phyloP scores from a whole-genome alignment of 2,113 vertebrate genomes.

The Charina bottae region DNA sequence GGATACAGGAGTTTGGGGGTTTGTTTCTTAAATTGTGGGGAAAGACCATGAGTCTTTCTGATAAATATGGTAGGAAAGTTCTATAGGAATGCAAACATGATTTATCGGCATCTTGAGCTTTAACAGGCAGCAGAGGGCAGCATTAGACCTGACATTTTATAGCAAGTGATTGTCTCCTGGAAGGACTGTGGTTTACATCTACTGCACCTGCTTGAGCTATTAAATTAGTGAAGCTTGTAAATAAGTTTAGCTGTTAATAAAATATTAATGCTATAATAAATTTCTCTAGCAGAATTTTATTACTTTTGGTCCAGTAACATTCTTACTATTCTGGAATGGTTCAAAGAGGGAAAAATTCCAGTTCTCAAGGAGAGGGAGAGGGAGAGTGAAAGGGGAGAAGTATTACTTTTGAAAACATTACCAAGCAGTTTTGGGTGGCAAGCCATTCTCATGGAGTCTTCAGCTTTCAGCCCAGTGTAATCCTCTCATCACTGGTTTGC shows the following conservation, averaged over 20 bases:
- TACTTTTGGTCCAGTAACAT: accelerated
- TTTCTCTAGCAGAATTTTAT: background rate
- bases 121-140: conserved; percentile 61
- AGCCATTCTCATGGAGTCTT: background rate
- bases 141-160: conserved; percentile 7
- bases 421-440: background rate
- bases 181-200: accelerated
- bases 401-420: background rate
- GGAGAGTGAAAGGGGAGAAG: background rate
- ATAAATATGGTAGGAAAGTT: background rate
- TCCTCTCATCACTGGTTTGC: background rate
- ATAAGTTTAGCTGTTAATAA: conserved; percentile 7
- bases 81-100: background rate
- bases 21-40: background rate
- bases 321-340: background rate
- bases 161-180: accelerated
- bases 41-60: background rate
- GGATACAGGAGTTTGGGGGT: background rate
- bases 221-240: conserved; percentile 17
- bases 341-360: background rate
- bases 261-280: background rate
- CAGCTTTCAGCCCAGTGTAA: background rate
- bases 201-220: background rate
- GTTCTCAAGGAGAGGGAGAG: background rate
- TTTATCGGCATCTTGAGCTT: background rate